A percentile compares a stretch with the other conserved stretches of the same genome.
phyloP scores from a whole-genome alignment of 2,113 vertebrate genomes.

The Podocnemis expansa region DNA sequence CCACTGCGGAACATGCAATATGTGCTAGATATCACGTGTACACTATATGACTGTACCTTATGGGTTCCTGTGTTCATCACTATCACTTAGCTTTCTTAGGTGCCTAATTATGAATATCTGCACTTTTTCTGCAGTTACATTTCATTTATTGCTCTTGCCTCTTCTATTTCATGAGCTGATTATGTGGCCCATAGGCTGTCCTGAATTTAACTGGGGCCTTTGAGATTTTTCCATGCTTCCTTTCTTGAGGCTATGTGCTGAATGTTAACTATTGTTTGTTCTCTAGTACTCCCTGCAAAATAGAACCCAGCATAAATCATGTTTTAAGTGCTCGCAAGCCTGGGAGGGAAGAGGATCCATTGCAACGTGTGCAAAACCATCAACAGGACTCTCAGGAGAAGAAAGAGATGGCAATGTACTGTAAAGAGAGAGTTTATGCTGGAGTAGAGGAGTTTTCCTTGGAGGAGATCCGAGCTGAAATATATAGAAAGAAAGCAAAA shows the following conservation, averaged over 20 bases:
- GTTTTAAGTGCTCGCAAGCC: constrained; percentile 89
- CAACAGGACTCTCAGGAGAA: constrained; percentile 78
- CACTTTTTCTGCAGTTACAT: not conserved
- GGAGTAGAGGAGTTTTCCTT: constrained; percentile 93
- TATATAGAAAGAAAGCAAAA: constrained; percentile 84
- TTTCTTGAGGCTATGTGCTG: not conserved
- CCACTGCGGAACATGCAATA: accelerated
- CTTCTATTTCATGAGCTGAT: not conserved
- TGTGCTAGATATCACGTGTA: not conserved
- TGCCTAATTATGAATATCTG: accelerated
- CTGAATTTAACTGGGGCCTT: not conserved
- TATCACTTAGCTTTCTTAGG: not conserved
- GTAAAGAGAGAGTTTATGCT: constrained; percentile 91
- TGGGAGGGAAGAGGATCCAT: constrained; percentile 83
- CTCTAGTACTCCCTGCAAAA: constrained; percentile 94
- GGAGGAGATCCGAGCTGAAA: constrained; percentile 93
- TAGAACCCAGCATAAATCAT: constrained; percentile 88
- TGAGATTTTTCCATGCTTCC: not conserved
- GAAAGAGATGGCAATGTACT: constrained; percentile 90
- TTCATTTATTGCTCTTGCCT: not conserved
- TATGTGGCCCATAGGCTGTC: not conserved
- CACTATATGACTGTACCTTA: not conserved
- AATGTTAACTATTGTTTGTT: not conserved
- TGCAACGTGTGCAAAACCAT: constrained; percentile 87
- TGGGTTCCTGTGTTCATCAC: accelerated